Evolutionary conservation across 92 coral and sea anemone genomes (phyloP).

Genomic region (Actinernus sp.): DNA sequence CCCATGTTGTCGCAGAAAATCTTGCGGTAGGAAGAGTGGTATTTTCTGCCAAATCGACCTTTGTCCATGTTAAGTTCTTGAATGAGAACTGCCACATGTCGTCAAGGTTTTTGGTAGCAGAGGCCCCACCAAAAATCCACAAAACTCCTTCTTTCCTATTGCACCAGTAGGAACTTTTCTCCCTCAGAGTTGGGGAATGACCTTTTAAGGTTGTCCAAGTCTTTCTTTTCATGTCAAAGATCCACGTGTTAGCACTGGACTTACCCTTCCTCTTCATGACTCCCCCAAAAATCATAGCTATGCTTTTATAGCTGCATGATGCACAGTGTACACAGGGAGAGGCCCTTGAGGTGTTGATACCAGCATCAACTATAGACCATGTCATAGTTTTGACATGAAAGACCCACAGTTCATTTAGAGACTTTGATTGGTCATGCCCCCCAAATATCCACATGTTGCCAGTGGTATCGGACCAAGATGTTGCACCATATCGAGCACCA

Average conservation of each 20-base stretch:
- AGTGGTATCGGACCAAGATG: conserved; percentile 74
- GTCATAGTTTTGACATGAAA: conserved; percentile 30
- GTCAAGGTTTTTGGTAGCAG: conserved; percentile 23
- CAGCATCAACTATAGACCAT: conserved; percentile 49
- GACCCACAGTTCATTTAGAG: conserved; percentile 82
- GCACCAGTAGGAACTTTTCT: conserved; percentile 83
- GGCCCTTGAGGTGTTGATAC: conserved; percentile 38
- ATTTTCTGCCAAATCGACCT: conserved; percentile 13
- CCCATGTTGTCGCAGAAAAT: conserved; percentile 66
- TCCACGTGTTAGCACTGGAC: conserved; percentile 41
- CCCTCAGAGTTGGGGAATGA: conserved; percentile 41
- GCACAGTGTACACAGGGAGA: conserved; percentile 66
- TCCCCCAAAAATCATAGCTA: conserved; percentile 61
- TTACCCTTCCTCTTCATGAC: conserved; percentile 8
- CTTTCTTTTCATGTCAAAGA: conserved; percentile 58
- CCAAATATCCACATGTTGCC: conserved; percentile 81
- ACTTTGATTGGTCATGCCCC: conserved; percentile 44
- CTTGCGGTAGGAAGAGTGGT: conserved; percentile 36
- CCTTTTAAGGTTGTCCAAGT: conserved; percentile 47
- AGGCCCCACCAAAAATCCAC: conserved; percentile 81
- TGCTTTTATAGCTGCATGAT: conserved; percentile 61
- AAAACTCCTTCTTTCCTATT: conserved; percentile 47
- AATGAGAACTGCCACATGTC: conserved; percentile 82
- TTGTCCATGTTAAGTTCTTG: conserved; percentile 48
- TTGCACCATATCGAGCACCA: conserved; percentile 70